A percentile compares a stretch with the other conserved stretches of the same genome.
Evolutionary conservation across 2,113 vertebrate genomes (phyloP).

Genomic region (Dolichotis patagonum): DNA sequence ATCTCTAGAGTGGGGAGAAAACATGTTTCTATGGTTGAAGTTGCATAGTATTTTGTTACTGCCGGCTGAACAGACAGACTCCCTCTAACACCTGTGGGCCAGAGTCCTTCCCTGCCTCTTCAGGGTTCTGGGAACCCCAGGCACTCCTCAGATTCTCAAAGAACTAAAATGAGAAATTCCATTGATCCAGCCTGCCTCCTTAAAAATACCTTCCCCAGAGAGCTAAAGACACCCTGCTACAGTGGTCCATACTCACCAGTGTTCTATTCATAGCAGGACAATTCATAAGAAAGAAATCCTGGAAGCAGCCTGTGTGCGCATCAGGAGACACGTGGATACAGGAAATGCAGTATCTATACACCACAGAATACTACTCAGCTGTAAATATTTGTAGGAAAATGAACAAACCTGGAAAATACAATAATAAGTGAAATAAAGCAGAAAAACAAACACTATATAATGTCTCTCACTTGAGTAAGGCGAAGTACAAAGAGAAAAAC

Average conservation of each 20-base stretch:
- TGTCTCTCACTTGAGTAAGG: not conserved
- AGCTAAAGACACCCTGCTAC: not conserved
- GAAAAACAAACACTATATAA: not conserved
- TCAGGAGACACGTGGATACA: not conserved
- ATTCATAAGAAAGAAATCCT: not conserved
- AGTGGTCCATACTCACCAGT: not conserved
- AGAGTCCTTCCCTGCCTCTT: not conserved
- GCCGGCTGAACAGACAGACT: too few relatives aligned
- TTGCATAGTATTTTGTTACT: not conserved
- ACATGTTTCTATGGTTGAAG: not conserved
- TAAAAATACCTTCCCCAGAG: not conserved
- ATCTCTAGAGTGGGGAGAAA: not conserved
- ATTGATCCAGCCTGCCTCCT: not conserved
- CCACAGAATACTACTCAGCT: not conserved
- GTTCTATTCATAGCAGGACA: not conserved
- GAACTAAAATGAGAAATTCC: not conserved
- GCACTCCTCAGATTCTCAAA: not conserved
- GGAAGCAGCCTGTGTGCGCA: not conserved
- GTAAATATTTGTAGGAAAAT: not conserved
- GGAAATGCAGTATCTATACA: not conserved
- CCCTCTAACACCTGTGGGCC: not conserved
- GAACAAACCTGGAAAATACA: not conserved
- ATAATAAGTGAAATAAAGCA: not conserved
- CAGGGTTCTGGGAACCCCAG: not conserved
- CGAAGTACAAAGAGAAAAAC: not conserved